A percentile compares a stretch with the other conserved stretches of the same genome.
Evolutionary conservation across 2,888 invertebrate genomes (phyloP).

Genomic region (Eremobia ochroleuca): DNA sequence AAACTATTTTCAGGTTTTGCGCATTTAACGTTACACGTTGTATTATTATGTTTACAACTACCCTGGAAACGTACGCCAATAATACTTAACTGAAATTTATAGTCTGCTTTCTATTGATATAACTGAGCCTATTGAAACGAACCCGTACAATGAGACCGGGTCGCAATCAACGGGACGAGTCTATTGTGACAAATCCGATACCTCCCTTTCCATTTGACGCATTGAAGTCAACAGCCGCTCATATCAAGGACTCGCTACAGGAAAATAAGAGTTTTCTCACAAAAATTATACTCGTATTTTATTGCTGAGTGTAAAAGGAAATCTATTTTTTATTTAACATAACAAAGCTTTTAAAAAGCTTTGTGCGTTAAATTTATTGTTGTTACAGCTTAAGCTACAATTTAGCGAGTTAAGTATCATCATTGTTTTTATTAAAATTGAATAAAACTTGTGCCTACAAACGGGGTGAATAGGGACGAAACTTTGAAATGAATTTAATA

Average conservation of each 20-base stretch:
- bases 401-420: neutral
- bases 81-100: conserved; percentile 67
- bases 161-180: conserved; percentile 80
- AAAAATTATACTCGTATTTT: conserved; percentile 27
- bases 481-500: too few species aligned
- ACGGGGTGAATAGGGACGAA: too few species aligned
- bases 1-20: too few species aligned
- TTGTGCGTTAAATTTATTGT: conserved; percentile 25
- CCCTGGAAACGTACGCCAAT: conserved; percentile 28
- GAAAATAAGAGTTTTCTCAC: conserved; percentile 15
- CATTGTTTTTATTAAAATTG: neutral
- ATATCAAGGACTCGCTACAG: conserved; percentile 34
- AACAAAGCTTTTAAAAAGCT: conserved; percentile 53
- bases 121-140: conserved; percentile 74
- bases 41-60: conserved; percentile 9
- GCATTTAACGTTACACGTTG: too few species aligned
- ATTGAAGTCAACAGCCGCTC: conserved; percentile 62
- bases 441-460: neutral
- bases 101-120: conserved; percentile 66
- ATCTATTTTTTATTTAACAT: conserved; percentile 38
- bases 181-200: conserved; percentile 79
- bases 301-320: conserved; percentile 27
- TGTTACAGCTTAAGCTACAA: conserved; percentile 1
- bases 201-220: conserved; percentile 71
- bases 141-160: conserved; percentile 78